Evolutionary conservation across 2,797 vertebrate genomes (phyloP).

Genomic region (Scarus forsteni): DNA sequence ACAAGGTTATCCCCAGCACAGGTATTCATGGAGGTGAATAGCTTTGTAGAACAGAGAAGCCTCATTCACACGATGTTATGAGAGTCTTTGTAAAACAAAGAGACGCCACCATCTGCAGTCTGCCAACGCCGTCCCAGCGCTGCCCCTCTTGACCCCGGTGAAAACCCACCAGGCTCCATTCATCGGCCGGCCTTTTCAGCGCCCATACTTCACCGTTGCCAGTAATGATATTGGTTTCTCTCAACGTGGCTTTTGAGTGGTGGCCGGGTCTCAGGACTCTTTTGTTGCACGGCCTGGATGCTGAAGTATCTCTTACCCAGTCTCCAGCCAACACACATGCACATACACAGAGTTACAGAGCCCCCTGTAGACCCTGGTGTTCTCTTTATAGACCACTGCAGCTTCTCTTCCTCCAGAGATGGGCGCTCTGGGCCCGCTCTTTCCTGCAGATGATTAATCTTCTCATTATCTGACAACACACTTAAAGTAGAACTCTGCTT

Average conservation of each 20-base stretch:
- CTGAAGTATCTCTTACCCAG: conserved; percentile 69
- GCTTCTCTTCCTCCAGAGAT: conserved; percentile 62
- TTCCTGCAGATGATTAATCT: conserved; percentile 77
- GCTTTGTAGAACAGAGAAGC: conserved; percentile 30
- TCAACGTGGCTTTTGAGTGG: conserved; percentile 77
- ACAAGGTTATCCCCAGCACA: conserved; percentile 13
- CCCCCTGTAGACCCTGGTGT: conserved; percentile 45
- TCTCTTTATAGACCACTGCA: conserved; percentile 65
- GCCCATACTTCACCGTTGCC: conserved; percentile 60
- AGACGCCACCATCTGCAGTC: conserved; percentile 70
- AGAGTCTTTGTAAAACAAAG: conserved; percentile 76
- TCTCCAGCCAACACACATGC: conserved; percentile 21
- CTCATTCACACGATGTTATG: conserved; percentile 50
- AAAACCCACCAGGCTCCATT: conserved; percentile 67
- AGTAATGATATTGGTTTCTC: conserved; percentile 84
- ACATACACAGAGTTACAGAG: conserved; percentile 31
- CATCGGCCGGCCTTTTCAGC: conserved; percentile 70
- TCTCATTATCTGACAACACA: conserved; percentile 78
- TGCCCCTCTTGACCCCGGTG: conserved; percentile 69
- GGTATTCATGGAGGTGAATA: conserved; percentile 44
- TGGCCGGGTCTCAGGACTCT: conserved; percentile 70
- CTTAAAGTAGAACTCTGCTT: conserved; percentile 59
- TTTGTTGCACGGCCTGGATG: conserved; percentile 73
- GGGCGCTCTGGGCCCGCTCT: conserved; percentile 54
- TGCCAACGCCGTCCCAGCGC: conserved; percentile 44